Evolutionary conservation across 2,113 vertebrate genomes (phyloP).

Genomic region (Elanus axillaris): DNA sequence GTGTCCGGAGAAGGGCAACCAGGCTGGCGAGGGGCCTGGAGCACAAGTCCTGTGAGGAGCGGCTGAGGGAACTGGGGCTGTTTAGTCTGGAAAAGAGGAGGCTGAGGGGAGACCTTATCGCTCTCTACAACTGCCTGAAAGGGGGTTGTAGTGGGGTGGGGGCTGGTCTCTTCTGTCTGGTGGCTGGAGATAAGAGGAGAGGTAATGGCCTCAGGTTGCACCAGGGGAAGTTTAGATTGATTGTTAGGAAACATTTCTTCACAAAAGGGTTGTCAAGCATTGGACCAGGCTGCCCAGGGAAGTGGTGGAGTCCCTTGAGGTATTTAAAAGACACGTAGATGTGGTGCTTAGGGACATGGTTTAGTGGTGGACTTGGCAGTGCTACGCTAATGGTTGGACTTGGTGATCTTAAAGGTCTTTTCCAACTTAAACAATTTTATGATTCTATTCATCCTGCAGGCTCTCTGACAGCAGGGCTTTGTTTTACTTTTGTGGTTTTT

Average conservation of each 20-base stretch:
- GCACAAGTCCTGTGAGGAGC: not conserved
- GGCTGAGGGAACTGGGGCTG: no score
- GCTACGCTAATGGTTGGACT: not conserved
- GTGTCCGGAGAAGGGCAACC: no score
- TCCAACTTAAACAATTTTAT: not conserved
- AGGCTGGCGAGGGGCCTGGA: not conserved
- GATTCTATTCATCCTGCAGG: not conserved
- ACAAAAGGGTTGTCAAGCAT: not conserved
- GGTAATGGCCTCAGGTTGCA: not conserved
- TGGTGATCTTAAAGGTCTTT: not conserved
- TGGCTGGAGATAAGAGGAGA: not conserved
- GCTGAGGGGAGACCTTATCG: not conserved
- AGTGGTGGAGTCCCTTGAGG: not conserved
- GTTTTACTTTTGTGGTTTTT: not conserved
- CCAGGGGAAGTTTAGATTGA: not conserved
- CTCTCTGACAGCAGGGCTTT: not conserved
- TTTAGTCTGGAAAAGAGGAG: not conserved
- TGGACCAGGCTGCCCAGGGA: not conserved
- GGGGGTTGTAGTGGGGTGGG: not conserved
- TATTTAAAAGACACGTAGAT: not conserved
- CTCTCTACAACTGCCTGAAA: not conserved
- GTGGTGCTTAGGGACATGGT: not conserved
- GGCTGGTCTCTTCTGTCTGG: not conserved
- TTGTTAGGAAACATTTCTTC: not conserved
- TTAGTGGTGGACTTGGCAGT: not conserved